Evolutionary conservation across 2,113 vertebrate genomes (phyloP).

Genomic region (Mustelus asterias): DNA sequence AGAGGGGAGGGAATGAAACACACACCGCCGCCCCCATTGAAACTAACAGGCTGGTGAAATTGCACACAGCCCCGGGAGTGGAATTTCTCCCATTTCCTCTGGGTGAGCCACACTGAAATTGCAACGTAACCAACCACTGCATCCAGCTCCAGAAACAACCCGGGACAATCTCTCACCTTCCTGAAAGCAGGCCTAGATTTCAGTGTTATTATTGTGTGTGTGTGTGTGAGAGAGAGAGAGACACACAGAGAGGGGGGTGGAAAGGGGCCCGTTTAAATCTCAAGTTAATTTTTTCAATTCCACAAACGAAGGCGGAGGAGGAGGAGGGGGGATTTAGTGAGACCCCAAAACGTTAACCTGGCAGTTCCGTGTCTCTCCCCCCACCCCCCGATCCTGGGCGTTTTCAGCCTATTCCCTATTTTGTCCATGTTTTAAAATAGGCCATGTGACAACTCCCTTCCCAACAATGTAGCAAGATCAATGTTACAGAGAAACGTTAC

Average conservation of each 20-base stretch:
- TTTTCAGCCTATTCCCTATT: background rate
- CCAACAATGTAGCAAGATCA: background rate
- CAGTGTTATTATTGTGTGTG: background rate
- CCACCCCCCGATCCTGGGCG: background rate
- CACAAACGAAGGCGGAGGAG: background rate
- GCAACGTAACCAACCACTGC: background rate
- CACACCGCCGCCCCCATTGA: background rate
- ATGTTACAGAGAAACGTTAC: conserved; percentile 7
- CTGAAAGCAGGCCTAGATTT: background rate
- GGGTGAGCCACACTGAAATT: background rate
- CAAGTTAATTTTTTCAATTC: background rate
- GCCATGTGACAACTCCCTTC: conserved; percentile 17
- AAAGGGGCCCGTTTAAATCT: background rate
- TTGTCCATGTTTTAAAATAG: background rate
- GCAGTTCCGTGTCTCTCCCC: too few relatives aligned
- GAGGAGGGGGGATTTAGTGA: background rate
- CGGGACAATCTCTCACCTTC: background rate
- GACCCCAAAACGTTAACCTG: background rate
- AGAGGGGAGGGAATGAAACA: background rate
- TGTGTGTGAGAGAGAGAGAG: too few relatives aligned
- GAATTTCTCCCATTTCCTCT: background rate
- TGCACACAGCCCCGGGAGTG: background rate
- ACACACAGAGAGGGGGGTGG: background rate
- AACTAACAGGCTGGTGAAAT: background rate
- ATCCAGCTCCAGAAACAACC: background rate